phyloP scores from a whole-genome alignment of 2,888 invertebrate genomes.

The Caenorhabditis japonica region DNA sequence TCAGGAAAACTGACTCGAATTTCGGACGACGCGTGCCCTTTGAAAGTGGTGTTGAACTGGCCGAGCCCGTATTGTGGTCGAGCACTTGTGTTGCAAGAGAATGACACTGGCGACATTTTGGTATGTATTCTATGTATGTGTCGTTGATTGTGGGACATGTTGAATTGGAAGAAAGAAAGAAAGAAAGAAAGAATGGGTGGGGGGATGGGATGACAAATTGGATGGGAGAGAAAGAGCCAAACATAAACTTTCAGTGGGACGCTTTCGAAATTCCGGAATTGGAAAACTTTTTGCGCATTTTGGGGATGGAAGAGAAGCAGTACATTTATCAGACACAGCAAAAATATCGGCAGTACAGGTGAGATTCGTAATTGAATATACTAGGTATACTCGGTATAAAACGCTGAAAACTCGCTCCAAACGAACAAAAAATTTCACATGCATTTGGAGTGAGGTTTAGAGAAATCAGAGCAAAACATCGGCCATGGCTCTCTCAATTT shows the following conservation, averaged over 20 bases:
- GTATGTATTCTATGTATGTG: slow-evolving; percentile 71
- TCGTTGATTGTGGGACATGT: slow-evolving; percentile 24
- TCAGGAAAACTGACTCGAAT: slow-evolving; percentile 79
- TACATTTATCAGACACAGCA: slow-evolving; percentile 79
- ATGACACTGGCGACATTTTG: slow-evolving; percentile 81
- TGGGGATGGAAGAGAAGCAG: slow-evolving; percentile 81
- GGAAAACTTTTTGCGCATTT: slow-evolving; percentile 80
- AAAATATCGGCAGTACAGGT: slow-evolving; percentile 78
- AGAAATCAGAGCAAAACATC: too few relatives aligned
- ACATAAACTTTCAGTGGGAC: slow-evolving; percentile 80
- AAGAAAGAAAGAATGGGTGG: too few relatives aligned
- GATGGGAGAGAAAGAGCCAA: background rate
- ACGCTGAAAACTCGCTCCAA: too few relatives aligned
- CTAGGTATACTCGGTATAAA: too few relatives aligned
- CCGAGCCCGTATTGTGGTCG: slow-evolving; percentile 75
- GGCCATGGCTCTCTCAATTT: too few relatives aligned
- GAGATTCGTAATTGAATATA: background rate
- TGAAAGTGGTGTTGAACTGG: slow-evolving; percentile 80
- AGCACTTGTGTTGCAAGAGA: slow-evolving; percentile 81
- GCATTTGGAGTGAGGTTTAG: too few relatives aligned
- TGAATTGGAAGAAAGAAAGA: slow-evolving; percentile 2
- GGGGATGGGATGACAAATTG: too few relatives aligned
- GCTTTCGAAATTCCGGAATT: slow-evolving; percentile 81
- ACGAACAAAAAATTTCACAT: too few relatives aligned
- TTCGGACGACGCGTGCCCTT: slow-evolving; percentile 79